Conservation (phyloP, 2,113 vertebrate genomes). For the Albula goreensis region DNA sequence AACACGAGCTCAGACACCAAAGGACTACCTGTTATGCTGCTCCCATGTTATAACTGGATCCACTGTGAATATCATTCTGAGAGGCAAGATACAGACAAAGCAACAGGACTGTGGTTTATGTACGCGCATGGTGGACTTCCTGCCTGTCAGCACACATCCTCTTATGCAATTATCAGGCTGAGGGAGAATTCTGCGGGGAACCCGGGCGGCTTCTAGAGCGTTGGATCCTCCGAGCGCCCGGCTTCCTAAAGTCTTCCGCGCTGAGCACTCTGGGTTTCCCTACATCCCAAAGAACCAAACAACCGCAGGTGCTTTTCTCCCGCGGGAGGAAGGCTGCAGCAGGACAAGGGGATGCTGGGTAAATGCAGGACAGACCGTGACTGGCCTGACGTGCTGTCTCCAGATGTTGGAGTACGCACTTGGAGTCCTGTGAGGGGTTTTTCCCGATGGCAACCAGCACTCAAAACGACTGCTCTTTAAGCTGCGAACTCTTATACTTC, state of each 20-base stretch:
- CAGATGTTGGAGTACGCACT: not conserved
- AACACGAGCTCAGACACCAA: conserved; percentile 72
- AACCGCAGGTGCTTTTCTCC: not conserved
- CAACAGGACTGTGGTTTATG: conserved; percentile 64
- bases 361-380: not conserved
- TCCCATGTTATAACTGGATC: conserved; percentile 73
- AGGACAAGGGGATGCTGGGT: not conserved
- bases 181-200: conserved; percentile 52
- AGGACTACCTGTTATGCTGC: conserved; percentile 73
- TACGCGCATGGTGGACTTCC: conserved; percentile 36
- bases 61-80: conserved; percentile 73
- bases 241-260: not conserved
- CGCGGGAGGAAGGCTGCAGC: not conserved
- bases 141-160: conserved; percentile 53
- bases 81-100: not conserved
- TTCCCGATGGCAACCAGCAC: not conserved
- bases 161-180: conserved; percentile 71
- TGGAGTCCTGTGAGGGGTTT: not conserved
- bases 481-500: no score
- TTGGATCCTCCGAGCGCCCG: not conserved
- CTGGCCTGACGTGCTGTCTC: not conserved
- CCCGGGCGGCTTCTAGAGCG: conserved; percentile 39
- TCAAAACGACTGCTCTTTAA: not conserved
- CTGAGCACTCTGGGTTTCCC: not conserved
- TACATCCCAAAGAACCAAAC: not conserved